phyloP scores from a whole-genome alignment of 2,888 invertebrate genomes.

The Pheosia gnoma region DNA sequence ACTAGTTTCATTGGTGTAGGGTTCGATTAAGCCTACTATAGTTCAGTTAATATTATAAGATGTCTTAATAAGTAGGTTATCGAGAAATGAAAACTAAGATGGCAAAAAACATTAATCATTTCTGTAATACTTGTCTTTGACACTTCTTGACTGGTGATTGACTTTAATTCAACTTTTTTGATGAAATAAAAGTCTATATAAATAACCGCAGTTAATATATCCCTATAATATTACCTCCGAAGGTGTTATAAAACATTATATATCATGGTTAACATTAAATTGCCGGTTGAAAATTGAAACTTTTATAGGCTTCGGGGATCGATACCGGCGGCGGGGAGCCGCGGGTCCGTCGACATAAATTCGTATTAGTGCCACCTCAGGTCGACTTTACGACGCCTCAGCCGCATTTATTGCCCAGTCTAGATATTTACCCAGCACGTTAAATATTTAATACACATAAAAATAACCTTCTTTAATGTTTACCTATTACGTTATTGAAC shows the following conservation, averaged over 20 bases:
- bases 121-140: not conserved
- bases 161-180: too few species aligned
- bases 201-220: too few species aligned
- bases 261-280: slow-evolving; percentile 43
- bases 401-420: slow-evolving; percentile 72
- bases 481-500: slow-evolving; percentile 15
- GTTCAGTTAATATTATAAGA: too few species aligned
- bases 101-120: not conserved
- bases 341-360: slow-evolving; percentile 79
- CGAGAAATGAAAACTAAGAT: too few species aligned
- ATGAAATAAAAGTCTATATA: too few species aligned
- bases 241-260: slow-evolving; percentile 11
- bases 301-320: slow-evolving; percentile 73
- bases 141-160: too few species aligned
- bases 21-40: too few species aligned
- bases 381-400: slow-evolving; percentile 80
- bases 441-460: slow-evolving; percentile 63
- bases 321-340: slow-evolving; percentile 62
- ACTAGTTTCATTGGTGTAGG: not conserved
- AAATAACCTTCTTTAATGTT: slow-evolving; percentile 41
- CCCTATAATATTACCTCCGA: too few species aligned
- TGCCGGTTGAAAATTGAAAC: slow-evolving; percentile 73
- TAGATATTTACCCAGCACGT: slow-evolving; percentile 64
- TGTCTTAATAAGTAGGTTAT: too few species aligned
- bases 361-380: slow-evolving; percentile 81